Evolutionary conservation across 2,113 vertebrate genomes (phyloP), one percentile per base, ranked within the genome.

Genomic region (Varanus komodoensis): DNA sequence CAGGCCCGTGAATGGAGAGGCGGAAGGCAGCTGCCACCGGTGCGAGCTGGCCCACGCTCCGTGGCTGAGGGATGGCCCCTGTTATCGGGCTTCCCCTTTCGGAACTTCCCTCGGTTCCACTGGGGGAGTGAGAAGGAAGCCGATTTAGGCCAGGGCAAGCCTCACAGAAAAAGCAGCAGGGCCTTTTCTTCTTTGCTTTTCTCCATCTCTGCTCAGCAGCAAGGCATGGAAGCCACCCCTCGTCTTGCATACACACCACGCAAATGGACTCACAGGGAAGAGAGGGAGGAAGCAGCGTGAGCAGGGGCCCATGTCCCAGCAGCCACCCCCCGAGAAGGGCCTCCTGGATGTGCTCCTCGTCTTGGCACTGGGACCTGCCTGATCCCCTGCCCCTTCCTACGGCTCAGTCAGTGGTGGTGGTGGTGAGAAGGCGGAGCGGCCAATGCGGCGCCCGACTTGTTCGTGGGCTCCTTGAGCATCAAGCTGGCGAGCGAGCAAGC

Each of bases 51-150:
- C 68, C 50, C 64, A 1, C 44, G 17, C 61, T 64, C 48, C 0
- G 90, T 89, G 87, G 92, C 90, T 81, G 79, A 90, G 82, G 91
- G 92, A 71, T 77, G 21, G 1, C 89, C 82, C 95, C 69, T n/a
- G 81, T 84, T 82, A 29, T 3, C 9, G 14, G 0, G 11, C 32
- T 54, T n/a, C 34, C 74, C n/a, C 80, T 90, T 84, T 82, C 78
- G 12, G 38, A 82, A 90, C 82, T 77, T 48, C 86, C 89, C 78
- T 78, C 0, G 77, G 57, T 48, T 78, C 68, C 84, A 86, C 73
- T 52, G 82, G 15, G 67, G 19, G 34, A 38, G 14, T 1, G 27
- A 4, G 4, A 7, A n/a, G 74, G 67, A 34, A 52, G 78, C 4
- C 19, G 27, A 54, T 19, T 44, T 54, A 4, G 50, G 1, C 21